Conservation (phyloP, 2,888 invertebrate genomes). For the Drosophila demipolita region DNA sequence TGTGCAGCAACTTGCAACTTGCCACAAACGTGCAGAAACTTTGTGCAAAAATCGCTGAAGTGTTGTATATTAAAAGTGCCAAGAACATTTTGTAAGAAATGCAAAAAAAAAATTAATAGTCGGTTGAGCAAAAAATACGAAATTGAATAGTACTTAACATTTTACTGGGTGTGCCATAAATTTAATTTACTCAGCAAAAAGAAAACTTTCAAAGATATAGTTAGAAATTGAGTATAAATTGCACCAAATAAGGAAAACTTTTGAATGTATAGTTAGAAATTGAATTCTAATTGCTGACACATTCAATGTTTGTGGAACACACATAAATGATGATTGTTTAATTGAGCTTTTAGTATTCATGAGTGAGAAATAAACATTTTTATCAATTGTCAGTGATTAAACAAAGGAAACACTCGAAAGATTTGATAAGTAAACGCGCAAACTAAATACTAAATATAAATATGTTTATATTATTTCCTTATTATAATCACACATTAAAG, state of each 20-base stretch:
- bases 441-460: background rate
- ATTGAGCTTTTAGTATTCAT: background rate
- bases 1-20: constrained; percentile 9
- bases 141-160: background rate
- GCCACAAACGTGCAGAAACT: constrained; percentile 23
- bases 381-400: constrained; percentile 10
- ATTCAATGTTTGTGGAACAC: background rate
- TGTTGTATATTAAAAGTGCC: background rate
- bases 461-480: constrained; percentile 1
- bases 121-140: background rate
- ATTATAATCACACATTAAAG: background rate
- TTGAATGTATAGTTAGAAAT: background rate
- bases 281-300: background rate
- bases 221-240: background rate
- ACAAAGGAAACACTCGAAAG: constrained; percentile 7
- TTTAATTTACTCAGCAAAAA: background rate
- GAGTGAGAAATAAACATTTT: background rate
- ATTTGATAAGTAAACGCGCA: background rate
- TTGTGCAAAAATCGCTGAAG: background rate
- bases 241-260: background rate
- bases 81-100: background rate
- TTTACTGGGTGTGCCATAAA: background rate
- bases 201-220: background rate
- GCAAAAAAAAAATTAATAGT: background rate
- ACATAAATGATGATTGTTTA: background rate